Evolutionary conservation across 1,140 invertebrate species (phyloP), one percentile per base, ranked within the genome.

Genomic region (Rhyacophila brunnea): DNA sequence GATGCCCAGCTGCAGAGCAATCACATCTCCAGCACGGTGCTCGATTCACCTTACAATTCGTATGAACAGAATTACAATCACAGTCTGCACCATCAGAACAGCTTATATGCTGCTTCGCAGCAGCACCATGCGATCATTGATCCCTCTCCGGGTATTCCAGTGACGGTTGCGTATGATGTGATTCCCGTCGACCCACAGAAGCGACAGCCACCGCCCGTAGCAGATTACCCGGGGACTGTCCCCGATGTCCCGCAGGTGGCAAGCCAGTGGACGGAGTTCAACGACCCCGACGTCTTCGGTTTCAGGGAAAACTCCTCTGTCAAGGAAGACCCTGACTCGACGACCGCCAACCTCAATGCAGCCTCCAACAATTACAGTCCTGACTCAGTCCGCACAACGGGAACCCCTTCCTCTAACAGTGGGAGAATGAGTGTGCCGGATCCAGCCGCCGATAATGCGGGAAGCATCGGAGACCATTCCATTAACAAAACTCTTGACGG

Each of bases 1-100:
- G 87, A 89, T 66, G 83, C 85, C 6, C 87, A 90, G 67, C 71
- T 91, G 6, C 88, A 91, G 73, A 90, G 87, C 67, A 89, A 89
- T 68, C 86, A 91, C 74, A 88, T 91, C 46, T 89, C 88, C 35
- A 90, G 88, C 47, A 91, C 88, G 0, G 88, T 90, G 2, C 70
- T 89, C 56, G 88, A 91, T 69, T 89, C 87, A 60, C 87, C 88
- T 32, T 83, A 84, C 48, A 78, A 78, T 65, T 53, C 76, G 4
- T 78, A 79, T 43, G 76, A 79, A 36, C 75, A 78, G 66, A 74
- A 67, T 55, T 78, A 77, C 62, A 76, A 74, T 63, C 64, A 60
- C 23, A 62, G 63, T 60, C 58, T 79, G 9, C 77, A 80, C 62
- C 75, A 77, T 60, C 77, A 78, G 65, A 75, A 71, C 57, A 58